Evolutionary conservation across 2,797 vertebrate genomes (phyloP).

Genomic region (Cynodonichthys magdalenae): DNA sequence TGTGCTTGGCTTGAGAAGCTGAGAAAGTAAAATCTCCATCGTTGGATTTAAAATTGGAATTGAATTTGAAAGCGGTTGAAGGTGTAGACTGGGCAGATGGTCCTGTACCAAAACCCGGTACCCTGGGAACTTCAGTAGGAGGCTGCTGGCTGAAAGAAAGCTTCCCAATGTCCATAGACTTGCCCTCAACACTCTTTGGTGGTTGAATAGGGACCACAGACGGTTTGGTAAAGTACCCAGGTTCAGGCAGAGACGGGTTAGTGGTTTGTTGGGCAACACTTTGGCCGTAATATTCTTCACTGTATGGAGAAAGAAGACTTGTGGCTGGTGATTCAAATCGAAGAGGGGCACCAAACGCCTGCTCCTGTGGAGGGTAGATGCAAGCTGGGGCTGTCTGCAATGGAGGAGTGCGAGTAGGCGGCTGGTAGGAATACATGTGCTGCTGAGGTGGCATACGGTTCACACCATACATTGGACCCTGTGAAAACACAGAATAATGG

Average conservation of each 20-base stretch:
- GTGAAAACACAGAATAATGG: conserved; percentile 19
- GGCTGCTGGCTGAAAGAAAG: conserved; percentile 85
- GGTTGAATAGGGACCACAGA: conserved; percentile 78
- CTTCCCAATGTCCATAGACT: conserved; percentile 87
- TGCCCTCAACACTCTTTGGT: conserved; percentile 85
- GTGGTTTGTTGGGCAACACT: conserved; percentile 86
- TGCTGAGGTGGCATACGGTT: conserved; percentile 93
- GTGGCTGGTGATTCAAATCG: conserved; percentile 93
- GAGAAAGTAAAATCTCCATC: conserved; percentile 97
- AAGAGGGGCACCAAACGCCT: conserved; percentile 87
- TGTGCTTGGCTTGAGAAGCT: conserved; percentile 85
- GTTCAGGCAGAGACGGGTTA: conserved; percentile 93
- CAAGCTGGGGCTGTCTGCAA: conserved; percentile 88
- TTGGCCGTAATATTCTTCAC: conserved; percentile 92
- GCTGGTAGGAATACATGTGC: conserved; percentile 92
- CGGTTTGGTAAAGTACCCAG: conserved; percentile 97
- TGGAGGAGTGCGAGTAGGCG: conserved; percentile 92
- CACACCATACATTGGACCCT: conserved; percentile 92
- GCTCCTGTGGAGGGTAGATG: conserved; percentile 93
- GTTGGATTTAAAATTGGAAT: conserved; percentile 97
- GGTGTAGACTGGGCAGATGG: conserved; percentile 74
- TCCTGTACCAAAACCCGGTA: conserved; percentile 79
- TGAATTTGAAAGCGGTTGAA: conserved; percentile 92
- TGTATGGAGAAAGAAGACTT: conserved; percentile 90
- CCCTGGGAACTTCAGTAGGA: conserved; percentile 84